Percentiles rank a stretch among this genome's conserved stretches.
Conservation (phyloP, 2,113 vertebrate species). For the Thalassoma bifasciatum region DNA sequence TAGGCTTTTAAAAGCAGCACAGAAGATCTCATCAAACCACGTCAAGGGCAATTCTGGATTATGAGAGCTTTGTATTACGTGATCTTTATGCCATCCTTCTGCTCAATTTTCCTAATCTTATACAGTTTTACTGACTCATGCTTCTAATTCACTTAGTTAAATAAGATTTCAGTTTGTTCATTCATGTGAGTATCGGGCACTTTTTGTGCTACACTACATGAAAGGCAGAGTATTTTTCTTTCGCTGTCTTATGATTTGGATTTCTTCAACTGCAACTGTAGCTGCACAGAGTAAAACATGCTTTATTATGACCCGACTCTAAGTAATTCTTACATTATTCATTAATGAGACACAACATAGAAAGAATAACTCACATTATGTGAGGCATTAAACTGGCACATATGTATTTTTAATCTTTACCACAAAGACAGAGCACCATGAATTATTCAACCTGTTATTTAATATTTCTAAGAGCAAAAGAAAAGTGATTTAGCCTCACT, state of each 20-base stretch:
- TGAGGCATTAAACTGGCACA: background rate
- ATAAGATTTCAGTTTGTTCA: too few relatives aligned
- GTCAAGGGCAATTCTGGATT: constrained; percentile 37
- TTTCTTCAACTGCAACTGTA: too few relatives aligned
- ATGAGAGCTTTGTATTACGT: constrained; percentile 21
- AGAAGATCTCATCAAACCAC: constrained; percentile 43
- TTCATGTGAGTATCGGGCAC: too few relatives aligned
- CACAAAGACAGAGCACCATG: background rate
- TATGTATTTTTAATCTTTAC: background rate
- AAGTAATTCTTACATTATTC: too few relatives aligned
- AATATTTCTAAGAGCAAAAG: background rate
- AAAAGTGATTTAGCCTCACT: background rate
- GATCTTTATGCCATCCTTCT: constrained; percentile 7
- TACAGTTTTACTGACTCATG: background rate
- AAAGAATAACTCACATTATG: too few relatives aligned
- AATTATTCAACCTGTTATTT: background rate
- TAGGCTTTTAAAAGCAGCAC: constrained; percentile 25
- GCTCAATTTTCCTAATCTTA: constrained; percentile 8
- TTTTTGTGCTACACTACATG: too few relatives aligned
- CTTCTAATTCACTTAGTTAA: background rate
- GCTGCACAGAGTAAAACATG: too few relatives aligned
- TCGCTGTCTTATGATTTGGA: too few relatives aligned
- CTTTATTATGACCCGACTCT: too few relatives aligned
- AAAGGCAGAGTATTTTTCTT: too few relatives aligned
- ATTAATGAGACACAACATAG: too few relatives aligned